Evolutionary conservation across 2,113 vertebrate species (phyloP), one percentile per base, ranked within the genome.

Genomic region (Albula goreensis): DNA sequence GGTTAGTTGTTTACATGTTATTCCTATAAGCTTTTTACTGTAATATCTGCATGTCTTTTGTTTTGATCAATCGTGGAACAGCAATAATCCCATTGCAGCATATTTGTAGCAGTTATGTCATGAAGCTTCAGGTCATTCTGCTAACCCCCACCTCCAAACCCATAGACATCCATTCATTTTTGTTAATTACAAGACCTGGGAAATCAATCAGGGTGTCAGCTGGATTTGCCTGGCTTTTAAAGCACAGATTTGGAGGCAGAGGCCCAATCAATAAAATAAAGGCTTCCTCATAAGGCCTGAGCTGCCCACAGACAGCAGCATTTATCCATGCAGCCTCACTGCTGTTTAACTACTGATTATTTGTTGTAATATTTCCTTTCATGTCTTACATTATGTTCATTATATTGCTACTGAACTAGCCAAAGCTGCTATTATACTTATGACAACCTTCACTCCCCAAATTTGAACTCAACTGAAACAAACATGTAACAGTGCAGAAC

Each of bases 121-220:
- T 82, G 81, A 57, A 57, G 15, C 57, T 70, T 63, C 9, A 50
- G 60, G 41, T 70, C 41, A 70, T 17, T 82, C 78, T 77, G 15
- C 50, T 31, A 53, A 82, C 12, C 60, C 51, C 15, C 60, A 51
- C 66, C 85, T 60, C 50, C 52, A 56, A 3, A 41, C 50, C 66
- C 66, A 10, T 12, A n/a, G 31, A 53, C 77, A 81, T 87, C 79
- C 51, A 49, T 85, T 77, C 83, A 87, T 80, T 85, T 82, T 25
- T 3, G 22, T 52, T 85, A 60, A 82, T 82, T 82, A 88, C 82
- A 77, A 85, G 56, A 77, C 56, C 80, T 74, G 85, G 50, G 81
- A 87, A 88, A 92, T 89, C 81, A 78, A 88, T 90, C 66, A 12
- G 82, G 13, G 22, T 11, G 50, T 10, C 66, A 17, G 49, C 50